phyloP scores from a whole-genome alignment of 1,140 invertebrate genomes.

The Drosophila bocki region DNA sequence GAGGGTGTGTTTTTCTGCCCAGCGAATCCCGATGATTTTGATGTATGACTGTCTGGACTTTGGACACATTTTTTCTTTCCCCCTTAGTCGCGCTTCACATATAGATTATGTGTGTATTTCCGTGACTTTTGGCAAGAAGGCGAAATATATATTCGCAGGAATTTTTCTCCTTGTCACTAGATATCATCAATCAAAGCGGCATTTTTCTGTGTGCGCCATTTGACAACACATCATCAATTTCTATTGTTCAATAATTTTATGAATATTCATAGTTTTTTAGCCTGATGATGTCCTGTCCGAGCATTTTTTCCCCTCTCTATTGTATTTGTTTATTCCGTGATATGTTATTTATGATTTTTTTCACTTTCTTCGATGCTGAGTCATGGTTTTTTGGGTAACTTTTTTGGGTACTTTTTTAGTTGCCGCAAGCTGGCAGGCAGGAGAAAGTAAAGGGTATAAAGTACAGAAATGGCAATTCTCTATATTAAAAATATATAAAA shows the following conservation, averaged over 20 bases:
- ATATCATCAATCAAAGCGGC: conserved; percentile 67
- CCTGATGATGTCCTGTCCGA: conserved; percentile 26
- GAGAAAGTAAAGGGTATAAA: conserved; percentile 44
- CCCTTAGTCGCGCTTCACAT: conserved; percentile 57
- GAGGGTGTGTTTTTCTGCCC: conserved; percentile 56
- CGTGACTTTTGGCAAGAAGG: conserved; percentile 42
- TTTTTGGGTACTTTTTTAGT: conserved; percentile 1
- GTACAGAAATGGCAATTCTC: conserved; percentile 7
- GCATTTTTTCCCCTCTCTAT: conserved; percentile 41
- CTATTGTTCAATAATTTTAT: conserved; percentile 82
- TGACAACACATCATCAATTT: conserved; percentile 82
- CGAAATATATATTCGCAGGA: conserved; percentile 28
- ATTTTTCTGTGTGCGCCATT: conserved; percentile 56
- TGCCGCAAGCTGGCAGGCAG: not conserved
- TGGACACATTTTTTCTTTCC: not conserved
- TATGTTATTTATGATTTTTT: conserved; percentile 72
- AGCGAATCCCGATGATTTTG: conserved; percentile 62
- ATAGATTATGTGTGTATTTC: conserved; percentile 52
- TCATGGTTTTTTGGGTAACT: conserved; percentile 64
- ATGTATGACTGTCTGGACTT: conserved; percentile 68
- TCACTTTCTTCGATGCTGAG: conserved; percentile 54
- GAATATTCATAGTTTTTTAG: conserved; percentile 81
- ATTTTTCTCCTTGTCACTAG: conserved; percentile 56
- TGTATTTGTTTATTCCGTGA: conserved; percentile 67
- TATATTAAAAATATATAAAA: not conserved